Evolutionary conservation across 35 echinoderm and acorn worm species (phyloP).

Genomic region (Diadema setosum): DNA sequence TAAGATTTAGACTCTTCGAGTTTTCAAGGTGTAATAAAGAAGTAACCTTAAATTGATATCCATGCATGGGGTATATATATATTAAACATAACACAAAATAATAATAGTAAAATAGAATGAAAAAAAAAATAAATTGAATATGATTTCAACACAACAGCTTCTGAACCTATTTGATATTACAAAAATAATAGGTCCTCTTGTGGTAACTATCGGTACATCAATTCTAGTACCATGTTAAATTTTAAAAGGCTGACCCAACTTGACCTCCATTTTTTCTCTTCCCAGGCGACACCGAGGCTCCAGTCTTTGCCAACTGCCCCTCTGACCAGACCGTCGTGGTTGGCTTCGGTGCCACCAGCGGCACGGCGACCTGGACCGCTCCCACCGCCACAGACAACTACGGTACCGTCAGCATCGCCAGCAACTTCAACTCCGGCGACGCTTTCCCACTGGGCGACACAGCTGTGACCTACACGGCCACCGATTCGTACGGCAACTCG

Average conservation of each 20-base stretch:
- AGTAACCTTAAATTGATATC: no score
- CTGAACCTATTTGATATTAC: background rate
- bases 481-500: background rate
- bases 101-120: no score
- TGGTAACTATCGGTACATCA: background rate
- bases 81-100: no score
- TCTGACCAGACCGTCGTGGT: background rate
- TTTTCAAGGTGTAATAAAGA: no score
- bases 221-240: background rate
- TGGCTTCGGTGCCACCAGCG: background rate
- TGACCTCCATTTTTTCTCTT: background rate
- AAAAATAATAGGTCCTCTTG: background rate
- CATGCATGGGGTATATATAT: no score
- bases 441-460: constrained; percentile 27
- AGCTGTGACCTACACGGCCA: constrained; percentile 33
- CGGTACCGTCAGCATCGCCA: background rate
- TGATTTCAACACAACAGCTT: background rate
- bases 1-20: no score
- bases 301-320: constrained; percentile 48
- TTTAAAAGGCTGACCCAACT: no score
- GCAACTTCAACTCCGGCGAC: constrained; percentile 11
- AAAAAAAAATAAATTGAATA: background rate
- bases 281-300: constrained; percentile 31
- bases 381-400: constrained; percentile 50
- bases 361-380: constrained; percentile 13